A percentile compares a stretch with the other conserved stretches of the same genome.
Conservation (phyloP, 1,140 invertebrate genomes). For the Pseudomyrmex sp. region DNA sequence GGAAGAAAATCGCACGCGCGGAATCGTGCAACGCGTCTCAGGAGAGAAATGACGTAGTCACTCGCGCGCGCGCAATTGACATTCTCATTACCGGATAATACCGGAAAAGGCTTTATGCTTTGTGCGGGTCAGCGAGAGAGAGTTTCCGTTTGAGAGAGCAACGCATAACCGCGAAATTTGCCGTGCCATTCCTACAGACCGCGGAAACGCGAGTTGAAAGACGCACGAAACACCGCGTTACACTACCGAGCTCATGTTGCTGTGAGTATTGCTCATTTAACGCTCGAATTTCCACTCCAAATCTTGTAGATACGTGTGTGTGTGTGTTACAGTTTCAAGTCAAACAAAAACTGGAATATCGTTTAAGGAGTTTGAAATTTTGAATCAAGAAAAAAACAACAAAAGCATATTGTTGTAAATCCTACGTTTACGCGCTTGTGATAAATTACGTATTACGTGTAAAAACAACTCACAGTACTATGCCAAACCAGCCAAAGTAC, state of each 20-base stretch:
- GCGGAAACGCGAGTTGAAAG: slow-evolving; percentile 21
- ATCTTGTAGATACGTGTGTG: background rate
- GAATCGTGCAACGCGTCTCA: slow-evolving; percentile 1
- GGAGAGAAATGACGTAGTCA: slow-evolving; percentile 9
- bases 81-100: slow-evolving; percentile 56
- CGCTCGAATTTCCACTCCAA: slow-evolving; percentile 7
- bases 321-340: too few species aligned
- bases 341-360: too few species aligned
- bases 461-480: slow-evolving; percentile 48
- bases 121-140: slow-evolving; percentile 8
- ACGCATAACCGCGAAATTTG: slow-evolving; percentile 14
- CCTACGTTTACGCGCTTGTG: too few species aligned
- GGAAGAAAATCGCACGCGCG: slow-evolving; percentile 15
- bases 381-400: too few species aligned
- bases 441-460: background rate
- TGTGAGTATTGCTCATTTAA: background rate
- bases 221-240: background rate
- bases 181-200: slow-evolving; percentile 20
- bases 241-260: slow-evolving; percentile 7
- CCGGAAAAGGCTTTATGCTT: slow-evolving; percentile 20
- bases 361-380: too few species aligned
- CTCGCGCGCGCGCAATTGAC: slow-evolving; percentile 43
- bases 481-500: slow-evolving; percentile 11
- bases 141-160: slow-evolving; percentile 42
- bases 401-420: too few species aligned